Conservation (phyloP, 2,888 invertebrate species). For the Deilephila elpenor region DNA sequence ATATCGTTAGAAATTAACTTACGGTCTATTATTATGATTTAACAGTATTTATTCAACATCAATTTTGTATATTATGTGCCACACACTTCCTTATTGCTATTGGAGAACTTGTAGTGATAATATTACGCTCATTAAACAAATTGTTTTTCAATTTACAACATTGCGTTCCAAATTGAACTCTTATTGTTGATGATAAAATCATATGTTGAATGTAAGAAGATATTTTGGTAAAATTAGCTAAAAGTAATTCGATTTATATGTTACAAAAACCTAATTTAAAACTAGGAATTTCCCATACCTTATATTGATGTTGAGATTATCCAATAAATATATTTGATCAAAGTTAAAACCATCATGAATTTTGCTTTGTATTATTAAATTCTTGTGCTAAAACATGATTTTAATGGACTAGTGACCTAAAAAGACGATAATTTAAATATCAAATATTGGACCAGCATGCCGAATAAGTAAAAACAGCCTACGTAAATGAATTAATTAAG, state of each 20-base stretch:
- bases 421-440: not conserved
- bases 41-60: slow-evolving; percentile 15
- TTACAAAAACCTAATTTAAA: not conserved
- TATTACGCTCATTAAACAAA: not conserved
- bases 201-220: not conserved
- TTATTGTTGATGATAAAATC: not conserved
- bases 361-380: not conserved
- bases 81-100: not conserved
- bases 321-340: too few relatives aligned
- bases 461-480: slow-evolving; percentile 9
- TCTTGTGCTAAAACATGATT: not conserved
- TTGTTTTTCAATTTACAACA: not conserved
- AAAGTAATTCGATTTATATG: not conserved
- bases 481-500: slow-evolving; percentile 7
- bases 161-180: not conserved
- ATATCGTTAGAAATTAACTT: not conserved
- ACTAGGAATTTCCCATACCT: not conserved
- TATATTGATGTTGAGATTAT: too few relatives aligned
- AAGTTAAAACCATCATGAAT: too few relatives aligned
- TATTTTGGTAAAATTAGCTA: not conserved
- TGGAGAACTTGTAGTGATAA: not conserved
- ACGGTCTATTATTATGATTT: not conserved
- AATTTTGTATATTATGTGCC: slow-evolving; percentile 16
- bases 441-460: slow-evolving; percentile 11
- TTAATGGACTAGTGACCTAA: not conserved